Base-by-base conservation (phyloP, 2,888 invertebrate species). In the Dryobota labecula region DNA sequence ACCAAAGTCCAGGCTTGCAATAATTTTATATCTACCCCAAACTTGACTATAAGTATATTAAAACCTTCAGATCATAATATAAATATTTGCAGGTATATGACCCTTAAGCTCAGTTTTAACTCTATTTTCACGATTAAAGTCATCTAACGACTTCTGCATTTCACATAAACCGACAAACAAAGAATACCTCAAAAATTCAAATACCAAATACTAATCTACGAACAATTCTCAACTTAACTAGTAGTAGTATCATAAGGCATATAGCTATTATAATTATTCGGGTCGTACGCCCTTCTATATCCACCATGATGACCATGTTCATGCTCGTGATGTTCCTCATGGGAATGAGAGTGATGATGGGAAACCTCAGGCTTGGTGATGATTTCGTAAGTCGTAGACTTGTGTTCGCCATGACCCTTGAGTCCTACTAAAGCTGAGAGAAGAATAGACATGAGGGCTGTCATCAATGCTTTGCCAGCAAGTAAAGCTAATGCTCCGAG, bases 381-480 rank as follows among this genome's bases (percentile, higher is more conserved):
- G 89, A 98, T 98, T 93, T 98, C 98, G 90, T 98, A 98, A 0
- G 98, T 98, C 0, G 98, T 98, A 30, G 97, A 96, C 83, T 97
- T 97, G 79, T 97, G 97, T 20, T 97, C 97, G 0, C 97, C 97
- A 9, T 96, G 92, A 6, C 97, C 97, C 87, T 98, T 98, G n/a
- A 98, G 93, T 0, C 98, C 98, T 15, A 98, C 96, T 27, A 98
- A 96, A 0, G 97, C 97, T 0, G 98, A 98, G 0, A 98, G 93
- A 79, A 98, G 97, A 7, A 98, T 94, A 0, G 98, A 98, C 96
- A 98, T 97, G 0, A 98, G 91, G 0, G 98, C 98, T 0, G 98
- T 97, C 97, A 98, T 97, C 15, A 98, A 90, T 2, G 98, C 98
- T 90, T 98, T 98, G n/a, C 98, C 98, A 6, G 98, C 98, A 30